phyloP scores from a whole-genome alignment of 2,113 vertebrate genomes.

The Rhagologus leucostigma region DNA sequence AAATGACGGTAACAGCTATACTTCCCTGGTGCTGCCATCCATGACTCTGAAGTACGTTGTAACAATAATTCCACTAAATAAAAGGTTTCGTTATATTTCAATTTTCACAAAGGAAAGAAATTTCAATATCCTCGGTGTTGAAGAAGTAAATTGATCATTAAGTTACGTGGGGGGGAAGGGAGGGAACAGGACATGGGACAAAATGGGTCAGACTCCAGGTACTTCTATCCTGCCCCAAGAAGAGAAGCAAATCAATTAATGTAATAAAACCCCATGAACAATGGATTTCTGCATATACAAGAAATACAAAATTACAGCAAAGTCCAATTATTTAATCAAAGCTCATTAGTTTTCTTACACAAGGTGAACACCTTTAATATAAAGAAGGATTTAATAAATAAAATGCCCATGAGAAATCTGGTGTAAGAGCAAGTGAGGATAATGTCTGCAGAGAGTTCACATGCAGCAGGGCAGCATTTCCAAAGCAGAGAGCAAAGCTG shows the following conservation, averaged over 20 bases:
- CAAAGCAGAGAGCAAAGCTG: background rate
- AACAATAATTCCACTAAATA: background rate
- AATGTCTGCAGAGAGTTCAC: background rate
- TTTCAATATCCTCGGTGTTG: background rate
- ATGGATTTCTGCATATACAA: background rate
- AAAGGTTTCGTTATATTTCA: background rate
- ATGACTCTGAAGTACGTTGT: background rate
- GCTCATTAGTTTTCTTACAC: background rate
- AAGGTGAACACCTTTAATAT: background rate
- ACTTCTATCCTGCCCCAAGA: background rate
- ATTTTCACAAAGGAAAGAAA: background rate
- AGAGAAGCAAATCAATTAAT: background rate
- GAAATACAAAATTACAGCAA: background rate
- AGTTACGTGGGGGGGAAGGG: accelerated
- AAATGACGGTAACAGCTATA: background rate
- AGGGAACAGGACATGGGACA: background rate
- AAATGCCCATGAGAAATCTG: background rate
- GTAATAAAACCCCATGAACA: background rate
- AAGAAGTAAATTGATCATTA: background rate
- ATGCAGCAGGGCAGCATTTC: background rate
- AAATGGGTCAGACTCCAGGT: background rate
- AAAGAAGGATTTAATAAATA: background rate
- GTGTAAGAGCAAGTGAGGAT: background rate
- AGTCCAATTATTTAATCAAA: background rate
- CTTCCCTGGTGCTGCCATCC: background rate